Percentiles rank a stretch among this genome's conserved stretches.
These are phyloP conservation scores for Panzeria rudis DNA, from an alignment of 2,888 invertebrate genomes.

Conservation along the genomic window DNA sequence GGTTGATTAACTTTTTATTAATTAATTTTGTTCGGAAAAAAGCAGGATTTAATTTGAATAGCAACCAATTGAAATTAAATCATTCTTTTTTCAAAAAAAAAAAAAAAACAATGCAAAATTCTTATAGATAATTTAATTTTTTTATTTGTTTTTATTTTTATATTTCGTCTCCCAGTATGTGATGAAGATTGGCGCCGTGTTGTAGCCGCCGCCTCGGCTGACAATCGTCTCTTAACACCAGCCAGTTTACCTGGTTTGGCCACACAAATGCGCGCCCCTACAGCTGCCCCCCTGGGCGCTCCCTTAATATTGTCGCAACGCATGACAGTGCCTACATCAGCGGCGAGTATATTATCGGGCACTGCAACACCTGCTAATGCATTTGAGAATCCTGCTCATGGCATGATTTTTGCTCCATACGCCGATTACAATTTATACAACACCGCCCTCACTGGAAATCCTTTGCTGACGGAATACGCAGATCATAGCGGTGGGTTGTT, in stretches of 20 bases:
- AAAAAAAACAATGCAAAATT: not conserved
- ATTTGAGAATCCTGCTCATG: constrained; percentile 86
- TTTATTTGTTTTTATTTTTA: constrained; percentile 25
- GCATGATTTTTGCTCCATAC: constrained; percentile 93
- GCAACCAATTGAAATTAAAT: not conserved
- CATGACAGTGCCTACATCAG: constrained; percentile 92
- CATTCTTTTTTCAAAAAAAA: not conserved
- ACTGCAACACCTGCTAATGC: constrained; percentile 87
- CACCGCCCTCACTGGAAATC: constrained; percentile 89
- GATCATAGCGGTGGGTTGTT: constrained; percentile 98
- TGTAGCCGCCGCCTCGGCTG: constrained; percentile 90
- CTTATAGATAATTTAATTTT: not conserved
- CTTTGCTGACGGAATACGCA: constrained; percentile 93
- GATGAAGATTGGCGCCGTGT: constrained; percentile 94
- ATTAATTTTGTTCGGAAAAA: constrained; percentile 42
- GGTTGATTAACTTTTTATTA: constrained; percentile 48
- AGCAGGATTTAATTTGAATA: not conserved
- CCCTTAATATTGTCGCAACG: constrained; percentile 96
- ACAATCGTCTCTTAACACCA: constrained; percentile 89
- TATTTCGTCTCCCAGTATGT: constrained; percentile 85
- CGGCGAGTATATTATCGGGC: constrained; percentile 85
- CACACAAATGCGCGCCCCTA: constrained; percentile 87
- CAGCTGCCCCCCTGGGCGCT: constrained; percentile 92
- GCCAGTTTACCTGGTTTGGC: constrained; percentile 86
- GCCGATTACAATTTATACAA: constrained; percentile 96